A percentile compares a stretch with the other conserved stretches of the same genome.
phyloP scores from a whole-genome alignment of 2,113 vertebrate species.

The Bubo scandiacus region DNA sequence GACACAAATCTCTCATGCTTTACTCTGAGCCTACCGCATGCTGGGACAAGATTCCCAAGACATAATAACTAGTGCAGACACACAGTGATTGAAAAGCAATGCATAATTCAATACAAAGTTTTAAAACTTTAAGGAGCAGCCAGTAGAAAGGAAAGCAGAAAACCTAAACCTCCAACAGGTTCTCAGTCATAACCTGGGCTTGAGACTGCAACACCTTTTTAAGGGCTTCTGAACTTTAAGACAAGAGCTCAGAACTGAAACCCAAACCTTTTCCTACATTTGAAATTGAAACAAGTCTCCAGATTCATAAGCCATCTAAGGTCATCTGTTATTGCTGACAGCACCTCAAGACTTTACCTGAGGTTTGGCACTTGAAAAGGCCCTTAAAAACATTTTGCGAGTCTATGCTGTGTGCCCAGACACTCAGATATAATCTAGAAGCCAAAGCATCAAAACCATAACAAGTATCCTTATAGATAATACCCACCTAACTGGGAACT shows the following conservation, averaged over 20 bases:
- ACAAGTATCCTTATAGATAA: background rate
- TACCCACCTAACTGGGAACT: background rate
- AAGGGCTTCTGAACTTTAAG: background rate
- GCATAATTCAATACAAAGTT: conserved; percentile 2
- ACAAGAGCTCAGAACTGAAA: background rate
- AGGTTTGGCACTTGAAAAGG: background rate
- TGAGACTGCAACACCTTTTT: background rate
- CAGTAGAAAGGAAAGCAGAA: background rate
- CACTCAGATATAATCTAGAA: background rate
- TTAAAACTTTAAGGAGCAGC: conserved; percentile 25
- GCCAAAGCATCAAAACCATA: background rate
- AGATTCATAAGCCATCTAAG: background rate
- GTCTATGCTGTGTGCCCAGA: background rate
- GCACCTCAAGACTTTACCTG: background rate
- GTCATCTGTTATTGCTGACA: background rate
- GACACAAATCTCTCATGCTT: background rate
- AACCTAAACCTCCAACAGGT: background rate
- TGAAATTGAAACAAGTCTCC: conserved; percentile 8
- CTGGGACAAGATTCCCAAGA: background rate
- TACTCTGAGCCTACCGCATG: background rate
- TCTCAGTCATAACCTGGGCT: background rate
- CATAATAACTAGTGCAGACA: background rate
- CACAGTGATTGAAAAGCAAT: background rate
- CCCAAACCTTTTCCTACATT: background rate
- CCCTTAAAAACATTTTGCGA: background rate